These are phyloP conservation scores for Drosophila lacertosa DNA, from an alignment of 1,140 invertebrate species.

Conservation along the genomic window DNA sequence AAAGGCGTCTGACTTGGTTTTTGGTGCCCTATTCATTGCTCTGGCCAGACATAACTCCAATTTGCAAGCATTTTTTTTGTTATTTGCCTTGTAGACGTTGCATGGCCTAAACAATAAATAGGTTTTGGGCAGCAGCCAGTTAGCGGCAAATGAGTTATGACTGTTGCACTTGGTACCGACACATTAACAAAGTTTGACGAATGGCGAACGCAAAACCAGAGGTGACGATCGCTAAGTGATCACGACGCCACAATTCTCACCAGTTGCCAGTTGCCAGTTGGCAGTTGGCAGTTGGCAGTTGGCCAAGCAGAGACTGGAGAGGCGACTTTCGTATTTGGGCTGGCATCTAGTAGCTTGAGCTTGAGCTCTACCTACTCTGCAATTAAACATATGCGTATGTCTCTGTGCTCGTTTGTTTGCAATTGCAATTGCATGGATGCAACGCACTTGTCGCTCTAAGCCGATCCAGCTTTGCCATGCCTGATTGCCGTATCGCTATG, in stretches of 20 bases:
- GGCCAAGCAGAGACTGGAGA: constrained; percentile 36
- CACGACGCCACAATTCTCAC: constrained; percentile 22
- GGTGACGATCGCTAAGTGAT: constrained; percentile 33
- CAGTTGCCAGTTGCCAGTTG: not conserved
- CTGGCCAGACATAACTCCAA: constrained; percentile 54
- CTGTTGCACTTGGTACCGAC: constrained; percentile 76
- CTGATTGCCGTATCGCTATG: constrained; percentile 70
- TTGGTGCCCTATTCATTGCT: constrained; percentile 47
- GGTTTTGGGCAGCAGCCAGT: constrained; percentile 71
- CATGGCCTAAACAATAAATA: constrained; percentile 73
- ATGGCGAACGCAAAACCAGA: constrained; percentile 46
- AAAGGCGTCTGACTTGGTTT: constrained; percentile 66
- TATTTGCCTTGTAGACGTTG: constrained; percentile 16
- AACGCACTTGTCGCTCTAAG: constrained; percentile 81
- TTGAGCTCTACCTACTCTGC: constrained; percentile 36
- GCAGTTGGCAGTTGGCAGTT: not conserved
- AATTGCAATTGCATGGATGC: not conserved
- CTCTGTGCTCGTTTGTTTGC: constrained; percentile 9
- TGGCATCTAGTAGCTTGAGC: too few species aligned
- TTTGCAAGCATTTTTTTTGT: constrained; percentile 66
- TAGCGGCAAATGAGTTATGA: constrained; percentile 75
- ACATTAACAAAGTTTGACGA: constrained; percentile 75
- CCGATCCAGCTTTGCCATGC: constrained; percentile 79
- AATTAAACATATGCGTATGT: constrained; percentile 55
- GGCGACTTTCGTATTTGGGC: constrained; percentile 55